Evolutionary conservation across 2,113 vertebrate species (phyloP), one percentile per base, ranked within the genome.

Genomic region (Microtus pennsylvanicus): DNA sequence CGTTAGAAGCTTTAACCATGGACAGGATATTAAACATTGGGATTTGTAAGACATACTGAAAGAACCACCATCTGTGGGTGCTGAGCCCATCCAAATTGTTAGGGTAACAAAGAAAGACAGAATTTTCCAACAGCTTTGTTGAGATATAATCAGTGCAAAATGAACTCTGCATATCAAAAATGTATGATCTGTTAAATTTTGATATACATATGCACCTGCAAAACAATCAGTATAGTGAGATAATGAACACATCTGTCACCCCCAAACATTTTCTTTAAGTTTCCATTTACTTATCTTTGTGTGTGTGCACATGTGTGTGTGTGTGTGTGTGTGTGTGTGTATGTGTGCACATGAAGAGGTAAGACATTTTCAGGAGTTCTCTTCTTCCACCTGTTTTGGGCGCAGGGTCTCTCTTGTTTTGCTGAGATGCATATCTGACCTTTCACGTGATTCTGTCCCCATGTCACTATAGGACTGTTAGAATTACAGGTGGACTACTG

Each of bases 81-180:
- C n/a, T 10, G 50, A 78, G 30, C 13, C 61, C 26, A 11, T 42
- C 69, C 86, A 90, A 85, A 70, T 91, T 78, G n/a, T 72, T 52
- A 45, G 88, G 35, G 22, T 7, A 89, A 83, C 90, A 82, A 42
- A 93, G 65, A 95, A 90, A 82, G 35, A 75, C 47, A 55, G 35
- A 50, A 52, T 67, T 87, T 55, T 92, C 50, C 67, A 93, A 63
- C 80, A 78, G 80, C 61, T 86, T 93, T 85, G 72, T 52, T 93
- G 72, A 78, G 61, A 33, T 85, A 28, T 30, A 86, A 69, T 65
- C 38, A 33, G 33, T 22, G 50, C 78, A 72, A 65, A 93, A 72
- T 63, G 24, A 89, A 87, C 24, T 61, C 24, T 55, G 30, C 35
- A 63, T 85, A 86, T 65, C 38, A 92, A 94, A 86, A 65, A 89